A percentile compares a stretch with the other conserved stretches of the same genome.
Evolutionary conservation across 2,888 invertebrate genomes (phyloP).

Genomic region (Cerastis leucographa): DNA sequence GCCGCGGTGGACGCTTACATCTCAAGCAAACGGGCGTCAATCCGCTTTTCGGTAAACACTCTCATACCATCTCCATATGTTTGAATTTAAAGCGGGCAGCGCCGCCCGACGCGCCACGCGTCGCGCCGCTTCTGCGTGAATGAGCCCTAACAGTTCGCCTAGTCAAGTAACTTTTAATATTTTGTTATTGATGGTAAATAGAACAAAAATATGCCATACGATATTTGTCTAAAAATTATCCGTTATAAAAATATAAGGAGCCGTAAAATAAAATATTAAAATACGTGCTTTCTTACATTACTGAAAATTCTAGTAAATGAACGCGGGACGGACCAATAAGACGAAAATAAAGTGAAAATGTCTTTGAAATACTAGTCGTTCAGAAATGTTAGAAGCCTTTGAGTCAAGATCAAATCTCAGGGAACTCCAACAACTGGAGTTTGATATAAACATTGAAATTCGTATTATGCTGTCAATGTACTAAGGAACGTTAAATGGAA

Average conservation of each 20-base stretch:
- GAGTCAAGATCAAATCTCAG: conserved; percentile 31
- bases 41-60: no score
- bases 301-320: conserved; percentile 14
- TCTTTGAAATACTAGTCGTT: conserved; percentile 49
- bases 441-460: conserved; percentile 29
- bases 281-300: conserved; percentile 19
- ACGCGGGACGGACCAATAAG: conserved; percentile 23
- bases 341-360: conserved; percentile 39
- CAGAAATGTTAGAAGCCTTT: conserved; percentile 37
- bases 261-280: conserved; percentile 41
- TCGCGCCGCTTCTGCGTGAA: no score
- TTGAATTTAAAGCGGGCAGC: no score
- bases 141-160: neutral
- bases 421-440: conserved; percentile 23
- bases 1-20: no score
- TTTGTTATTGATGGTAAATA: neutral
- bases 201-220: neutral
- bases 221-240: conserved; percentile 14
- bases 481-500: conserved; percentile 10
- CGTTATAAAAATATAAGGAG: conserved; percentile 16
- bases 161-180: conserved; percentile 1
- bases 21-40: no score
- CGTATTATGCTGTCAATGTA: conserved; percentile 24
- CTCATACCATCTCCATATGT: no score
- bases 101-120: no score